Base-by-base conservation (phyloP, 2,888 invertebrate genomes). In the Conchocele bisecta region DNA sequence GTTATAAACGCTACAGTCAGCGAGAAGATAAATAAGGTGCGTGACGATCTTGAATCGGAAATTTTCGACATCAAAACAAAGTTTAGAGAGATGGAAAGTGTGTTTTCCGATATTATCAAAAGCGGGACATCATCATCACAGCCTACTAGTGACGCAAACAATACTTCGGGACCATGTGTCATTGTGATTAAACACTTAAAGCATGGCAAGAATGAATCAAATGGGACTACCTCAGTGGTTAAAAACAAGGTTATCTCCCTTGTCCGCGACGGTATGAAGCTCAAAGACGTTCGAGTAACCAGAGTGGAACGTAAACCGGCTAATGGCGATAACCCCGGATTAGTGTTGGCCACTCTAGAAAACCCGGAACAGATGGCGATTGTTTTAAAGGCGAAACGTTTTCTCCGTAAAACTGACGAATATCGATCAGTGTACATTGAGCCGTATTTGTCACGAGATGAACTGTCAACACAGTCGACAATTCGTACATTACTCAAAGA, bases 231-330 rank as follows among this genome's bases (percentile, higher is more conserved):
- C 17, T 46, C 46, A 11, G 28, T 51, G 7, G 51, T 29, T 3
- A 51, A 51, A 29, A 51, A 51, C 31, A 51, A 51, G 17, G 51
- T 51, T 51, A 51, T 51, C 31, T 51, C 51, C 28, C 51, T 51
- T 51, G 31, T 51, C 28, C 20, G 51, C 28, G 51, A 51, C 15
- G 51, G 51, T 4, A 13, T 51, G 31, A 51, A 51, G 17, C 31
- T 51, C 5, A 51, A 51, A 29, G 31, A 51, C n/a, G 51, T 51
- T 7, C 6, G 31, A n/a, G 28, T 28, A 6, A 31, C 31, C 15
- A 28, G 5, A 3, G 51, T 17, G 5, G 29, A 51, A 26, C 28
- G 51, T 13, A 28, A 51, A 31, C 51, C 28, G 51, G 28, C 51
- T 3, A 51, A 17, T 29, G 51, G 51, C 15, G 51, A 51, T 29